Percentiles rank a stretch among this genome's conserved stretches.
These are phyloP conservation scores for Hapalemur alaotrensis DNA, from an alignment of 2,797 vertebrate species.

Conservation along the genomic window DNA sequence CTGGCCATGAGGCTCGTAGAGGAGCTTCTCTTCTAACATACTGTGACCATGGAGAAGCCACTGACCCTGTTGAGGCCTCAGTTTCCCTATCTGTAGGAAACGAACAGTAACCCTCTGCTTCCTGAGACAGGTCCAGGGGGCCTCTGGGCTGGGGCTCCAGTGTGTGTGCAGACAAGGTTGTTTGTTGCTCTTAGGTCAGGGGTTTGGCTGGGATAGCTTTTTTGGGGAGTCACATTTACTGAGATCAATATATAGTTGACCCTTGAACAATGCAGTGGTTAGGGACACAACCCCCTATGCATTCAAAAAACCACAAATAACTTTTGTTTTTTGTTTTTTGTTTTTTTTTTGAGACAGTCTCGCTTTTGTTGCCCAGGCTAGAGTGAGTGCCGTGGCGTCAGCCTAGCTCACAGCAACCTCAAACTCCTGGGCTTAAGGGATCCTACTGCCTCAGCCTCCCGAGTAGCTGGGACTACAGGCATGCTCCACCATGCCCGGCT, in stretches of 20 bases:
- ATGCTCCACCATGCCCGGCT: no score
- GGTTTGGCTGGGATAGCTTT: background rate
- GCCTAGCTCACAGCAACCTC: no score
- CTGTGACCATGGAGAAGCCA: background rate
- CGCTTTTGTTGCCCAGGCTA: no score
- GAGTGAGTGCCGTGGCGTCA: no score
- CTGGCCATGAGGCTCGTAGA: background rate
- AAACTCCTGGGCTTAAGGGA: no score
- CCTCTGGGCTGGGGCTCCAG: no score
- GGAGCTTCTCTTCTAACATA: background rate
- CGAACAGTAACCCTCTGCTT: background rate
- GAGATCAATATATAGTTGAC: background rate
- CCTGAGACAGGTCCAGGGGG: background rate
- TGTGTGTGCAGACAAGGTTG: background rate
- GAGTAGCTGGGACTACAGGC: no score
- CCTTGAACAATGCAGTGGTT: background rate
- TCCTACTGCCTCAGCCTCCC: no score
- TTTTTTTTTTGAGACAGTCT: no score
- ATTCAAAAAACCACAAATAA: background rate
- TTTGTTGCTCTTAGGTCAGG: background rate
- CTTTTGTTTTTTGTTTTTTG: no score
- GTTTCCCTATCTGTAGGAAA: background rate
- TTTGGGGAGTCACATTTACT: background rate
- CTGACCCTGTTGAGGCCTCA: background rate
- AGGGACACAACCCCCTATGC: no score